These are phyloP conservation scores for Paramuricea clavata DNA, from an alignment of 92 coral and sea anemone genomes.

Conservation along the genomic window DNA sequence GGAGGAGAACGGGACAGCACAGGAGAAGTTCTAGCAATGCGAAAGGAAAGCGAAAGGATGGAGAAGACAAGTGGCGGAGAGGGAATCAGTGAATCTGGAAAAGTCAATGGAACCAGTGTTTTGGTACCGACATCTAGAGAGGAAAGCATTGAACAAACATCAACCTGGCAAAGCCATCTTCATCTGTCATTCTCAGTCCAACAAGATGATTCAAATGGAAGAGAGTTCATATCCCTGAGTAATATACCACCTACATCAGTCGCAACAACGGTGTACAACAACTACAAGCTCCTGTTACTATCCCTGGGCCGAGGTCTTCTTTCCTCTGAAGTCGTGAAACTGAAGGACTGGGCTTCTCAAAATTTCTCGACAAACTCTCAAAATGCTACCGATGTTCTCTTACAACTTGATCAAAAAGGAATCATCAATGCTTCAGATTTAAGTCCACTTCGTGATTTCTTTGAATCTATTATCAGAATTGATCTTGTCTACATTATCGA, in stretches of 20 bases:
- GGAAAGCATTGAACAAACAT: background rate
- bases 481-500: conserved; percentile 10
- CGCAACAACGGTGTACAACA: background rate
- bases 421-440: conserved; percentile 1
- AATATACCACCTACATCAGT: background rate
- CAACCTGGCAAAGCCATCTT: background rate
- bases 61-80: background rate
- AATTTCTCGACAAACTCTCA: background rate
- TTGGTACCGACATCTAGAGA: background rate
- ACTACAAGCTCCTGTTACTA: conserved; percentile 1
- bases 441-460: background rate
- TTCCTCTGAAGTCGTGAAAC: background rate
- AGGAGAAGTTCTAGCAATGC: too few relatives aligned
- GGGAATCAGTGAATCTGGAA: background rate
- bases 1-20: background rate
- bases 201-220: background rate
- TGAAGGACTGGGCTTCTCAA: background rate
- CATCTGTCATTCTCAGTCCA: background rate
- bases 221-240: background rate
- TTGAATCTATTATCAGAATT: background rate
- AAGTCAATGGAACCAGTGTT: background rate
- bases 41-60: background rate
- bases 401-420: background rate
- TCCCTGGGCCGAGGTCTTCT: background rate
- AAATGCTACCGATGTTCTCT: background rate